Conservation (phyloP, 2,797 vertebrate species). For the Urophycis tenuis region DNA sequence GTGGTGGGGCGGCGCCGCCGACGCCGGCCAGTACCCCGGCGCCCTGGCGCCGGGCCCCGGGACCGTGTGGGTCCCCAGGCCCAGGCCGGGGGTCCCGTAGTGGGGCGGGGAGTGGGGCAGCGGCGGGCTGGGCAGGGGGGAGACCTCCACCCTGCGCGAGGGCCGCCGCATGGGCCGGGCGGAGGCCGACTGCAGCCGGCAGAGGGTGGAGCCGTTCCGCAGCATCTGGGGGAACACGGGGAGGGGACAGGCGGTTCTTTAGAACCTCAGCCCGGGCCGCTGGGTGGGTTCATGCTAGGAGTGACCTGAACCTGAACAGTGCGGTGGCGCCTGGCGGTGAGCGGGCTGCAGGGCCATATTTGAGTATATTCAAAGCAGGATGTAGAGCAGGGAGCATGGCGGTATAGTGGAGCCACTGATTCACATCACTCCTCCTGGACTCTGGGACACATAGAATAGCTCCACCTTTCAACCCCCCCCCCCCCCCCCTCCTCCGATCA, state of each 20-base stretch:
- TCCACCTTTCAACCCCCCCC: not conserved
- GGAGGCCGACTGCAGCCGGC: slow-evolving; percentile 16
- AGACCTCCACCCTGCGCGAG: slow-evolving; percentile 47
- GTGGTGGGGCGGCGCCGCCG: no score
- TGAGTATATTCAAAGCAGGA: slow-evolving; percentile 45
- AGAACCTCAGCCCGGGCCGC: no score
- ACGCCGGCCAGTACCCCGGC: no score
- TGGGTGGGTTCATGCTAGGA: no score
- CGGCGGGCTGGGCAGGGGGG: slow-evolving; percentile 33
- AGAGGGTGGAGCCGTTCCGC: slow-evolving; percentile 26
- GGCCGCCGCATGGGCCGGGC: slow-evolving; percentile 23
- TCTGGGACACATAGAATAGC: not conserved
- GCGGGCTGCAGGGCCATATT: slow-evolving; percentile 19
- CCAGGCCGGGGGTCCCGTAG: slow-evolving; percentile 1
- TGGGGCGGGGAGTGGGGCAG: slow-evolving; percentile 8
- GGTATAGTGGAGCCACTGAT: not conserved
- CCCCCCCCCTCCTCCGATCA: not conserved
- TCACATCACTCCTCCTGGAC: not conserved
- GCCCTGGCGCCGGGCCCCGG: slow-evolving; percentile 21
- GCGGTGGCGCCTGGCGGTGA: no score
- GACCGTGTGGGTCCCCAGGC: slow-evolving; percentile 30
- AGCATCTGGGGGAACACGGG: slow-evolving; percentile 15
- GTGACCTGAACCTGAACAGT: no score
- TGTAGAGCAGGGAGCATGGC: no score
- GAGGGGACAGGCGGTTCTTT: not conserved